Evolutionary conservation across 2,797 vertebrate species (phyloP).

Genomic region (Sebastes taczanowskii): DNA sequence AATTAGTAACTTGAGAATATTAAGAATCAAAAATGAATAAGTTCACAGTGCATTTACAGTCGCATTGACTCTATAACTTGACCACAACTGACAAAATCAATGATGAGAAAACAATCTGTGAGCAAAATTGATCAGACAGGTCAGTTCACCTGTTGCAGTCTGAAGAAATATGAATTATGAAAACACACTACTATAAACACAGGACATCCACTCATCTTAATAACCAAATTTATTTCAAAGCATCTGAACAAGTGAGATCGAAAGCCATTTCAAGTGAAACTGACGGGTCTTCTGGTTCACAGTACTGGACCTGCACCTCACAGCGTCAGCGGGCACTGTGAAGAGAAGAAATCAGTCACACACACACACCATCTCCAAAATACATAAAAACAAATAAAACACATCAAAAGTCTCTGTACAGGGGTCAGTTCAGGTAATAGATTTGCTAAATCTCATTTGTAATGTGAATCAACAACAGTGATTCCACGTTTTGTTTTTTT

Average conservation of each 20-base stretch:
- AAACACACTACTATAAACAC: neutral
- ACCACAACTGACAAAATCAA: neutral
- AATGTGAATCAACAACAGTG: neutral
- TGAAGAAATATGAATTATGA: neutral
- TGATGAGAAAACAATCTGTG: neutral
- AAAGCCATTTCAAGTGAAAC: slow-evolving; percentile 18
- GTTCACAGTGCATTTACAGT: neutral
- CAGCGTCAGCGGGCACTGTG: slow-evolving; percentile 50
- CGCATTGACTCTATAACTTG: neutral
- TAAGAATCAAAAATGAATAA: neutral
- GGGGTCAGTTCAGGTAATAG: neutral
- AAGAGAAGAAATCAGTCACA: slow-evolving; percentile 3
- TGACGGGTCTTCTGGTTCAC: slow-evolving; percentile 29
- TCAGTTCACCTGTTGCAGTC: neutral
- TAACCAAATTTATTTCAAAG: slow-evolving; percentile 78
- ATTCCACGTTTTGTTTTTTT: neutral
- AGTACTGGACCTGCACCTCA: slow-evolving; percentile 30
- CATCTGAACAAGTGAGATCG: slow-evolving; percentile 35
- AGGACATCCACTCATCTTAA: slow-evolving; percentile 20
- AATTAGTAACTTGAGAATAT: neutral
- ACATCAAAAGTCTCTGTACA: too few species aligned
- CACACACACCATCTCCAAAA: neutral
- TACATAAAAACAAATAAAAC: neutral
- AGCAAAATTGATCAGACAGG: neutral
- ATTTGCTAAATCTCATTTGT: neutral